Evolutionary conservation across 1,140 invertebrate species (phyloP).

Genomic region (Vanessa atalanta): DNA sequence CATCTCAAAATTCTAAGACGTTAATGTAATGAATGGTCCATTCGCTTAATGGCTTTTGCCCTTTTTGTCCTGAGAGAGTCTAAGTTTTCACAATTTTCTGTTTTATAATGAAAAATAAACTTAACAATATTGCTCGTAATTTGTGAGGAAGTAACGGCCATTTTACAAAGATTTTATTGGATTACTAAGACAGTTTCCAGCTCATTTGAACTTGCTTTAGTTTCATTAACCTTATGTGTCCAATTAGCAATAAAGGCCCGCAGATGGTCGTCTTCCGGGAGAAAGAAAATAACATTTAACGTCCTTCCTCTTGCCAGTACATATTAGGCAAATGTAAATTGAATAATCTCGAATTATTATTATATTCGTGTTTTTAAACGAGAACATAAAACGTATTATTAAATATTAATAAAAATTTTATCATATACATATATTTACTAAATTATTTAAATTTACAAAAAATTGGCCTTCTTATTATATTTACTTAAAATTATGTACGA

Average conservation of each 20-base stretch:
- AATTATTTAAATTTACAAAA: too few species aligned
- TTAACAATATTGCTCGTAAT: not conserved
- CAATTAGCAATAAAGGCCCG: constrained; percentile 33
- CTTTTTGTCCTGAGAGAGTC: not conserved
- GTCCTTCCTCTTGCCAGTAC: not conserved
- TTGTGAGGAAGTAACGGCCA: not conserved
- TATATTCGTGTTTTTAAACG: not conserved
- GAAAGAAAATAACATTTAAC: constrained; percentile 11
- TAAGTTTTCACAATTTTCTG: not conserved
- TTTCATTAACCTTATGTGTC: constrained; percentile 36
- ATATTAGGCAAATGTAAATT: not conserved
- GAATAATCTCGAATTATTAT: not conserved
- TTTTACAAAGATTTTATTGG: constrained; percentile 21
- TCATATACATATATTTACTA: too few species aligned
- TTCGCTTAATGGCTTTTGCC: constrained; percentile 27
- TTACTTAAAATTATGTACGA: too few species aligned
- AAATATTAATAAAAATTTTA: too few species aligned
- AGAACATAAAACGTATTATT: too few species aligned
- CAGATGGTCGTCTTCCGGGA: constrained; percentile 23
- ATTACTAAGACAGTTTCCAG: constrained; percentile 11
- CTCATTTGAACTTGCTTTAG: constrained; percentile 30
- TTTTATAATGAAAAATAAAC: not conserved
- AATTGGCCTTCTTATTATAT: too few species aligned
- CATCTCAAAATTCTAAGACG: constrained; percentile 25
- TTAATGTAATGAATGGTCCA: constrained; percentile 29